phyloP scores from a whole-genome alignment of 2,113 vertebrate species.

The Plectropomus leopardus region DNA sequence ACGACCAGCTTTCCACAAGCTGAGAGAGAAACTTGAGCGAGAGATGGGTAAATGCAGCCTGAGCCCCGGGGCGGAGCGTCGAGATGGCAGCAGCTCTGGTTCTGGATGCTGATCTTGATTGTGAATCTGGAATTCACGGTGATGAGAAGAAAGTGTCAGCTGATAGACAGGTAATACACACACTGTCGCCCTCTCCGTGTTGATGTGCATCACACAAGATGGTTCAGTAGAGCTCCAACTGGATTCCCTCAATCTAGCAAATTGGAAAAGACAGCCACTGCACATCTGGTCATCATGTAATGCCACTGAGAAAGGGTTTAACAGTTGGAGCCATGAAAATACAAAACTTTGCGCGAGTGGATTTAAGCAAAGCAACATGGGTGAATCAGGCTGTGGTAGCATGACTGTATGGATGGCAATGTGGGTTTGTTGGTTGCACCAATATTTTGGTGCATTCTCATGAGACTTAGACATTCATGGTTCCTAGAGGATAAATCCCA shows the following conservation, averaged over 20 bases:
- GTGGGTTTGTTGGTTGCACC: no score
- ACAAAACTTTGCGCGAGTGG: neutral
- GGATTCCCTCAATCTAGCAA: neutral
- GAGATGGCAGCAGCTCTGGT: neutral
- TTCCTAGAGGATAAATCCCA: neutral
- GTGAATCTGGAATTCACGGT: neutral
- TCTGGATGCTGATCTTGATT: conserved; percentile 32
- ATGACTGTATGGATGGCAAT: no score
- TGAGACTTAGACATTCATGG: neutral
- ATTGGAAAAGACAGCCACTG: neutral
- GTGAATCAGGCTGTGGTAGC: neutral
- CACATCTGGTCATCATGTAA: neutral
- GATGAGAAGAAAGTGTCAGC: neutral
- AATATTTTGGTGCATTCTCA: neutral
- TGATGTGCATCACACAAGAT: neutral
- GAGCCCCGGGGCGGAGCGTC: neutral
- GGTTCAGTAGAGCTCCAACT: neutral
- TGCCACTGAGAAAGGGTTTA: neutral
- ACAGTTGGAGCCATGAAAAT: neutral
- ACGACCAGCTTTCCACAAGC: conserved; percentile 90
- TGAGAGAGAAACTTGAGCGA: conserved; percentile 88
- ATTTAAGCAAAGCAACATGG: neutral
- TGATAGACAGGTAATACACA: neutral
- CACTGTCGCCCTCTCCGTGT: neutral
- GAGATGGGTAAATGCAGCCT: conserved; percentile 67